These are phyloP conservation scores for Herpailurus yagouaroundi DNA, from an alignment of 2,113 vertebrate species.

Conservation along the genomic window DNA sequence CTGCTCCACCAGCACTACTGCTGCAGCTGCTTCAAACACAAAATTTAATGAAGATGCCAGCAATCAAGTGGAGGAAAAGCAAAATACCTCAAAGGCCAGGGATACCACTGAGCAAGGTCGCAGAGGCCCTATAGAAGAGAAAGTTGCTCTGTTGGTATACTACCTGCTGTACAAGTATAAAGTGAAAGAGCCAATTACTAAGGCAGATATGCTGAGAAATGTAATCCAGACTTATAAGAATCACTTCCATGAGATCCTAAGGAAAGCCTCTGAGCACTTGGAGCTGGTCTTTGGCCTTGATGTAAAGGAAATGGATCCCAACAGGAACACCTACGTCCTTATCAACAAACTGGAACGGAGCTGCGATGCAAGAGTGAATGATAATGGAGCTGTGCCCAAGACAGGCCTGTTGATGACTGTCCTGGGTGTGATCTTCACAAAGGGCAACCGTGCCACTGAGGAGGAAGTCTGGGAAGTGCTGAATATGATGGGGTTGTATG, in stretches of 20 bases:
- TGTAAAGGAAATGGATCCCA: slow-evolving; percentile 19
- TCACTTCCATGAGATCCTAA: slow-evolving; percentile 32
- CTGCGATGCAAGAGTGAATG: background rate
- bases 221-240: background rate
- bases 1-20: background rate
- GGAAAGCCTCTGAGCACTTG: background rate
- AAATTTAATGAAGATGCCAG: background rate
- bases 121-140: background rate
- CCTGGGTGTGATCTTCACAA: slow-evolving; percentile 5
- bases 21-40: background rate
- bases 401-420: slow-evolving; percentile 21
- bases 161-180: slow-evolving; percentile 60
- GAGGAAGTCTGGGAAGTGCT: slow-evolving; percentile 47
- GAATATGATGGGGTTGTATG: background rate
- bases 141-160: background rate
- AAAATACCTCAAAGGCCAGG: background rate
- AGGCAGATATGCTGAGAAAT: slow-evolving; percentile 51
- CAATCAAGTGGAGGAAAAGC: background rate
- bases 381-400: slow-evolving; percentile 15
- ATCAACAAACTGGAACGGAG: slow-evolving; percentile 48
- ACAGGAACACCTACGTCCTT: slow-evolving; percentile 42
- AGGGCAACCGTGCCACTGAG: background rate
- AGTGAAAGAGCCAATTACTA: slow-evolving; percentile 17
- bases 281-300: slow-evolving; percentile 65
- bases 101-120: fast-evolving